phyloP scores from a whole-genome alignment of 1,140 invertebrate genomes.

The Diachasma alloeum region DNA sequence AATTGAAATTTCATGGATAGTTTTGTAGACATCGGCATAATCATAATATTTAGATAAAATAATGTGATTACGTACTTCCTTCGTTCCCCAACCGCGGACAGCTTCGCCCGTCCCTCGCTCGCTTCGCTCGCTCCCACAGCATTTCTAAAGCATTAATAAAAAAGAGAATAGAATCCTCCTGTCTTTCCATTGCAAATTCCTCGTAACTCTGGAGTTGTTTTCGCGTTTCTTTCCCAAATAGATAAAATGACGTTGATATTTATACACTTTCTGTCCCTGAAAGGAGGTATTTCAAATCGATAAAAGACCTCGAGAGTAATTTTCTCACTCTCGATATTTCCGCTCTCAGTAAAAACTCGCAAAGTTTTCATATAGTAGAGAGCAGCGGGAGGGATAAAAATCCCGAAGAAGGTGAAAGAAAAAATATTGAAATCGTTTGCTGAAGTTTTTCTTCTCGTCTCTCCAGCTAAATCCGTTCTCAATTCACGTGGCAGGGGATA shows the following conservation, averaged over 20 bases:
- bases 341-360: neutral
- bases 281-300: neutral
- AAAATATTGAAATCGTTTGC: neutral
- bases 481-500: neutral
- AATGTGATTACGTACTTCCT: no score
- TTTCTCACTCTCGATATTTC: neutral
- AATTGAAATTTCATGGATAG: no score
- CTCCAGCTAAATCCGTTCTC: neutral
- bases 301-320: neutral
- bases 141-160: no score
- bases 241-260: neutral
- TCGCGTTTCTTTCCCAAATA: no score
- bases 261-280: neutral
- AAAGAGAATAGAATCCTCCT: no score
- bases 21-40: no score
- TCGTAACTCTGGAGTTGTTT: no score
- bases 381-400: neutral
- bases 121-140: no score
- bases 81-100: no score
- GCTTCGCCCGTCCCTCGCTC: no score
- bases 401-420: neutral
- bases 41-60: no score
- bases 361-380: neutral
- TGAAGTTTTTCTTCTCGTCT: neutral
- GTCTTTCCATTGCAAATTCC: no score